Base-by-base conservation (phyloP, 2,888 invertebrate species). In the Dasypolia templi region DNA sequence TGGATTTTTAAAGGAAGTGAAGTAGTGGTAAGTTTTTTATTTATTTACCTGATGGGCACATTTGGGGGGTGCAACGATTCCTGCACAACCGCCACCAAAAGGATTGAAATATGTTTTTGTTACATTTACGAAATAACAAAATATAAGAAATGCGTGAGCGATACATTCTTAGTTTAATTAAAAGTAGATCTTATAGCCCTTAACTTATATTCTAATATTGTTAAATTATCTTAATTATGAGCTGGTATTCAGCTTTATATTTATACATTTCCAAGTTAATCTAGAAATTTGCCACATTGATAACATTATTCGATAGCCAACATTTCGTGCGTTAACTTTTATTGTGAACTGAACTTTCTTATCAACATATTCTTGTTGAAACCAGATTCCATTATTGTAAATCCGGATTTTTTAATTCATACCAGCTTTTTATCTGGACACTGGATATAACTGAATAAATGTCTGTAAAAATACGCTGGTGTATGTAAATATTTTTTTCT, bases 1-100 rank as follows among this genome's bases (percentile, higher is more conserved):
- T 96, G 95, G 94, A 87, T 91, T 58, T 93, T 94, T 76, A 93
- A 89, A 86, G 92, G 89, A 19, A 90, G 86, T 81, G 91, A 94
- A 77, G 84, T 91, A 68, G 85, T 88, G 86, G 96, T 96, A 88
- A 92, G 93, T 91, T 29, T 22, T 32, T 71, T 55, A 63, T 51
- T 44, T 12, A 26, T 51, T 53, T 46, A 56, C 7, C 1, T 17
- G 6, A 17, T 63, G 9, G 9, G 1, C 26, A 44, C 19, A 9
- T 46, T 46, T 46, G 1, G 14, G 32, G 2, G n/a, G 26, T n/a
- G 6, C 26, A 17, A 17, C 3, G 17, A 6, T 26, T 44, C 19
- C 19, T 32, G 11, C 17, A 35, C n/a, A 35, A 53, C 19, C 6
- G 3, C 17, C 17, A 64, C 11, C 32, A 32, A 9, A 63, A 32